A percentile compares a stretch with the other conserved stretches of the same genome.
phyloP scores from a whole-genome alignment of 1,140 invertebrate species.

The Pantala flavescens region DNA sequence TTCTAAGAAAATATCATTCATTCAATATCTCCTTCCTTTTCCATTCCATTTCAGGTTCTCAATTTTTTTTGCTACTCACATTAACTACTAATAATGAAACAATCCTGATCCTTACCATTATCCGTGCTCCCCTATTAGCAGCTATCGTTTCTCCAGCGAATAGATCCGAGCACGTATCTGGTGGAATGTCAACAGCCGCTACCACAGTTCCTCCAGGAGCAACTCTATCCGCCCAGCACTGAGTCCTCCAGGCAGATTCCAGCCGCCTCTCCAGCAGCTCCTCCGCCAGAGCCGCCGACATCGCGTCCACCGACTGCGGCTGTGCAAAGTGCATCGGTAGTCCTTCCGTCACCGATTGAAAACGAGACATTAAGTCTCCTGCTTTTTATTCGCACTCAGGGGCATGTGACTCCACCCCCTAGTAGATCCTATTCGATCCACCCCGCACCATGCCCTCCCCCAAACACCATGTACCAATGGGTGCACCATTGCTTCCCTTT shows the following conservation, averaged over 20 bases:
- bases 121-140: slow-evolving; percentile 11
- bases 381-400: no score
- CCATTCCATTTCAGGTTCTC: no score
- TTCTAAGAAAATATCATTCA: no score
- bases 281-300: background rate
- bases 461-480: background rate
- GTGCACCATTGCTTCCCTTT: background rate
- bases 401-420: no score
- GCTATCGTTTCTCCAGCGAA: slow-evolving; percentile 19
- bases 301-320: background rate
- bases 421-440: background rate
- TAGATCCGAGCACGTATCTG: slow-evolving; percentile 15
- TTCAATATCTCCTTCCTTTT: no score
- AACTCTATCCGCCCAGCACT: background rate
- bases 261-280: background rate
- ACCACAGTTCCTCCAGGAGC: background rate
- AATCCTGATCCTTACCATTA: no score
- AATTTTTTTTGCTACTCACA: no score
- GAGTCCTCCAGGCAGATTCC: background rate
- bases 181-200: slow-evolving; percentile 12
- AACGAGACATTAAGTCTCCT: background rate
- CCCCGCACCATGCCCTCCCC: background rate
- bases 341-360: background rate
- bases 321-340: background rate
- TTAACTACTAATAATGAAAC: no score